These are phyloP conservation scores for Tetramorium simillimum DNA, from an alignment of 1,140 invertebrate species.

Conservation along the genomic window DNA sequence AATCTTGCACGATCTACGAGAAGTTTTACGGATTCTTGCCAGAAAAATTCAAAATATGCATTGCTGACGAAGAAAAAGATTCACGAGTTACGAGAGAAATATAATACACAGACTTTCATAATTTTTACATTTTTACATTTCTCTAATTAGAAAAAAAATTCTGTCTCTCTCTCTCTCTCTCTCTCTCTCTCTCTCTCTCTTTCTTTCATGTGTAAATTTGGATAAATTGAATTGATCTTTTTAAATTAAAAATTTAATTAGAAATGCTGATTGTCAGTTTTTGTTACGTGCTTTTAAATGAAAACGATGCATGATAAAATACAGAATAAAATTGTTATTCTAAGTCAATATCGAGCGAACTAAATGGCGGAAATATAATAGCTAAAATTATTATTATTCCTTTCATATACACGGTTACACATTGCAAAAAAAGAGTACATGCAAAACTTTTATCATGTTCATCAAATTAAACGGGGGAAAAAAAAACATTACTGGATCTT, in stretches of 20 bases:
- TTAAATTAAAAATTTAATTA: constrained; percentile 4
- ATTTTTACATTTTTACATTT: not conserved
- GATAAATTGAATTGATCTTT: not conserved
- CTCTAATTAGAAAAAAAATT: not conserved
- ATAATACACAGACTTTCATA: not conserved
- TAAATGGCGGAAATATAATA: not conserved
- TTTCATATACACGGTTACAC: not conserved
- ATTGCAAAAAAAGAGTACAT: not conserved
- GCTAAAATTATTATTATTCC: not conserved
- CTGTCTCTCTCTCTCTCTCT: not conserved
- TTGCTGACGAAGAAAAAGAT: no score
- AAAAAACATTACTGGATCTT: not conserved
- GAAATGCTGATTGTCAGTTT: not conserved
- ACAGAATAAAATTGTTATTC: not conserved
- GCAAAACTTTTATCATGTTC: not conserved
- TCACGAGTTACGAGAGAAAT: not conserved
- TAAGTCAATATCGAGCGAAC: not conserved
- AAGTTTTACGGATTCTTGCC: constrained; percentile 24
- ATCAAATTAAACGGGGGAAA: not conserved
- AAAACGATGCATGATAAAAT: not conserved
- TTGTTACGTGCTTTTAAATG: not conserved
- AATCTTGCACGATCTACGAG: not conserved
- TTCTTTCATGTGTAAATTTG: not conserved
- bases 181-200: not conserved
- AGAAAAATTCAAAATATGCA: not conserved